Conservation (phyloP, 2,888 invertebrate species). For the Amiota communis region DNA sequence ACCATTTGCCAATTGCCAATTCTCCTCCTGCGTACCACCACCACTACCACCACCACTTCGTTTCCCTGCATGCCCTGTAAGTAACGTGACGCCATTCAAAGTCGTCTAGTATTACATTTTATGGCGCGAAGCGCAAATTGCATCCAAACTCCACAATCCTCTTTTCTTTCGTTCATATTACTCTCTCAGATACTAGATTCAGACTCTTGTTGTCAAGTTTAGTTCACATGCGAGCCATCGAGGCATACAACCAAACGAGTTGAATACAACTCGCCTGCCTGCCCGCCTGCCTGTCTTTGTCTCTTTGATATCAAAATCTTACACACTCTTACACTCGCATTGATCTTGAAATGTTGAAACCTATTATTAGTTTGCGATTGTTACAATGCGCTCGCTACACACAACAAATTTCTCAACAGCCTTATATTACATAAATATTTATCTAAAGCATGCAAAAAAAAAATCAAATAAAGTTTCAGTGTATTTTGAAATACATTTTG, state of each 20-base stretch:
- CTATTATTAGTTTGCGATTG: slow-evolving; percentile 18
- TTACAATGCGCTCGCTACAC: too few species aligned
- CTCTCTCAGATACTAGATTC: too few species aligned
- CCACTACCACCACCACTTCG: not conserved
- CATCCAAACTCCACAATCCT: slow-evolving; percentile 18
- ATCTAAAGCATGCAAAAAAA: too few species aligned
- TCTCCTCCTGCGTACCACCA: slow-evolving; percentile 10
- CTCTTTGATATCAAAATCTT: not conserved
- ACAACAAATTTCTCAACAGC: not conserved
- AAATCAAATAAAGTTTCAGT: not conserved
- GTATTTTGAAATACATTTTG: slow-evolving; percentile 19
- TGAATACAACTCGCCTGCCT: too few species aligned
- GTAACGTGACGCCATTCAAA: slow-evolving; percentile 35
- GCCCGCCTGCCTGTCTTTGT: not conserved
- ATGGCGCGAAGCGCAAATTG: slow-evolving; percentile 36
- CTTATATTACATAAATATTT: not conserved
- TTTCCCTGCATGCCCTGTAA: not conserved
- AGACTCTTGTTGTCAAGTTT: slow-evolving; percentile 18
- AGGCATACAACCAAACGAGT: slow-evolving; percentile 22
- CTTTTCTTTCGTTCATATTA: not conserved
- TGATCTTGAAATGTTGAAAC: slow-evolving; percentile 22
- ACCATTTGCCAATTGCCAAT: not conserved
- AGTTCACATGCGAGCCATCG: slow-evolving; percentile 26
- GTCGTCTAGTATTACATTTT: slow-evolving; percentile 40
- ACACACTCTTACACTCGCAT: not conserved